Base-by-base conservation (phyloP, 2,888 invertebrate species). In the Drosophila paranaensis region DNA sequence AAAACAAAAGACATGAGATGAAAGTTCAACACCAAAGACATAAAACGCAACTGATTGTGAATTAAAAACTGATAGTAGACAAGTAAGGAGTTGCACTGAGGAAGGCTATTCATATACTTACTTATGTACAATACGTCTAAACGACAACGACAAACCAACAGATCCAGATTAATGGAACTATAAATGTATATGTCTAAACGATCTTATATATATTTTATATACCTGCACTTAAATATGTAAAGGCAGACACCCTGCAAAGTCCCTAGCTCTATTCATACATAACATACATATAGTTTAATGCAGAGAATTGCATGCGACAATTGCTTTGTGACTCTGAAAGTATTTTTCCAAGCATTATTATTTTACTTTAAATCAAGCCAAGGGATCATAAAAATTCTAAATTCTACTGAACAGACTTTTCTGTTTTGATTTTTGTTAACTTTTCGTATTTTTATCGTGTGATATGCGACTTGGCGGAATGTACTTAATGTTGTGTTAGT, bases 1-100 rank as follows among this genome's bases (percentile, higher is more conserved):
- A 53, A 43, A 13, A 39, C 8, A 50, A 64, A 77, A 74, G 80
- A 72, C 81, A 68, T 63, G 62, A 70, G 35, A 51, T 55, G 61
- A 81, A 71, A 46, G 63, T 77, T 64, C 27, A 75, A 85, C 89
- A 88, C 88, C 90, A 86, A 86, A 86, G 88, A 87, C 73, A 73
- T 65, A 73, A 80, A 73, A 68, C 61, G 81, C 63, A 89, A 86
- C 89, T 78, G 80, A 86, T 88, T 86, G 88, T 89, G 89, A 89
- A 74, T 61, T 67, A 76, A 71, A 65, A 66, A 71, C 57, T 68
- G 56, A 79, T 53, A 56, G 60, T 60, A 81, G 61, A 55, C 46
- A 67, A 69, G 42, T 66, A 62, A 56, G 42, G 60, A 50, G 66
- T 60, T 57, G 48, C 58, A 33, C 25, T 62, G 63, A 50, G 39